Evolutionary conservation across 2,113 vertebrate species (phyloP), one percentile per base, ranked within the genome.

Genomic region (Polypterus bichir): DNA sequence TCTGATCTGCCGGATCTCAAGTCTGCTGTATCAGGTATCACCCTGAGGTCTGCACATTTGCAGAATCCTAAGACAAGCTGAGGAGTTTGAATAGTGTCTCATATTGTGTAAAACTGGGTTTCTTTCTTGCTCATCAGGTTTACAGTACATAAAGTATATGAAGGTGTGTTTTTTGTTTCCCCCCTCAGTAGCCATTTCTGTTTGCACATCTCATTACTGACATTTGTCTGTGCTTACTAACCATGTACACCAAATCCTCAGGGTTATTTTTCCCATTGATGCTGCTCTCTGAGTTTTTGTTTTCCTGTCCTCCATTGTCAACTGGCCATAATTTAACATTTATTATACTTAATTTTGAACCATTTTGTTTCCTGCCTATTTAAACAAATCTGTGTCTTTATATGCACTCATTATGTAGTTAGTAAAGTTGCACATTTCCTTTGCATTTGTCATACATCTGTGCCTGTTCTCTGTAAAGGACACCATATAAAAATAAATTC

Each of bases 1-100:
- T 60, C 63, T 71, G 67, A 73, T 66, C 66, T 67, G 54, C 66
- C 46, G 48, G 47, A 48, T 47, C 4, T 6, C 8, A 5, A 46
- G 5, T 62, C 49, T 11, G 63, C 1, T 0, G 5, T 45, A 55
- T 8, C 47, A 64, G 6, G 52, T 62, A 52, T 62, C 59, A 61
- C 44, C 65, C 62, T 62, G 5, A 6, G 58, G 7, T n/a, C 27
- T 4, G 54, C 67, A 62, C 72, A 73, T 68, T 62, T 27, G 48
- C 0, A 3, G 64, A 66, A 66, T 54, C 54, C 57, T 74, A 64
- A 60, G 27, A 27, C 27, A 27, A 27, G 27, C 61, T 59, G 74
- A 67, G 27, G 27, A 27, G 27, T 27, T 27, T 27, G 27, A 27
- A 27, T 27, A 27, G 27, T 27, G 27, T 27, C 27, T 27, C 27